These are phyloP conservation scores for Xyrichtys novacula DNA, from an alignment of 2,797 vertebrate species.

Conservation along the genomic window DNA sequence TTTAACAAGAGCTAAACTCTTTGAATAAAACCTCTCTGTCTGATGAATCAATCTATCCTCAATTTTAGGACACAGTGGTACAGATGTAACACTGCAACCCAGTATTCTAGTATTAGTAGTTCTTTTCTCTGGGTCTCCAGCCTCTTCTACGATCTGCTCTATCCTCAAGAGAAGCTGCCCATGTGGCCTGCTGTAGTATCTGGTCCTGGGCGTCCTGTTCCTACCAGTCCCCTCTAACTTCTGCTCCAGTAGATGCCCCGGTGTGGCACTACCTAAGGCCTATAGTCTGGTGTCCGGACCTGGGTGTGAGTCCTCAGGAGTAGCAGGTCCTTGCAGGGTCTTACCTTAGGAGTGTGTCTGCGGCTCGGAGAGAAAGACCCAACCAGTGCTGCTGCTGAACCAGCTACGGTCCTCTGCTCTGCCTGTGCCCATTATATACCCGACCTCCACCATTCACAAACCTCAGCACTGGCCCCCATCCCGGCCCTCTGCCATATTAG, in stretches of 20 bases:
- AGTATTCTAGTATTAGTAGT: not conserved
- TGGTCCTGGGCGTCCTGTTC: slow-evolving; percentile 23
- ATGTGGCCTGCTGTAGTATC: slow-evolving; percentile 18
- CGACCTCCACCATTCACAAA: slow-evolving; percentile 81
- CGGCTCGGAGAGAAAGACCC: slow-evolving; percentile 83
- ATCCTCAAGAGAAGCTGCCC: slow-evolving; percentile 9
- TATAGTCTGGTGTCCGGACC: slow-evolving; percentile 38
- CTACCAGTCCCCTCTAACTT: slow-evolving; percentile 28
- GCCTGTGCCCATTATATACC: slow-evolving; percentile 83
- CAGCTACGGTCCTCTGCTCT: slow-evolving; percentile 79
- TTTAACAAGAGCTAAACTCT: slow-evolving; percentile 12
- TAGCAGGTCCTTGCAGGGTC: slow-evolving; percentile 57
- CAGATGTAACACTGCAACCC: not conserved
- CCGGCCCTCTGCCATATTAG: slow-evolving; percentile 94
- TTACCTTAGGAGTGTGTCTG: slow-evolving; percentile 87
- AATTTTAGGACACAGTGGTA: not conserved
- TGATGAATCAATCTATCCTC: not conserved
- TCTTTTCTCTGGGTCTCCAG: not conserved
- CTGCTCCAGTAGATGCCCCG: slow-evolving; percentile 33
- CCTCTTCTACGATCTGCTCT: slow-evolving; percentile 34
- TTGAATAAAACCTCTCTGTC: not conserved
- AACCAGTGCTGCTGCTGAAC: slow-evolving; percentile 85
- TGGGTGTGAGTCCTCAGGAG: slow-evolving; percentile 47
- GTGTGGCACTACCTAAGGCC: slow-evolving; percentile 18
- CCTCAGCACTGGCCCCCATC: slow-evolving; percentile 78